Conservation (phyloP, 2,888 invertebrate genomes). For the Epistrophe eligans region DNA sequence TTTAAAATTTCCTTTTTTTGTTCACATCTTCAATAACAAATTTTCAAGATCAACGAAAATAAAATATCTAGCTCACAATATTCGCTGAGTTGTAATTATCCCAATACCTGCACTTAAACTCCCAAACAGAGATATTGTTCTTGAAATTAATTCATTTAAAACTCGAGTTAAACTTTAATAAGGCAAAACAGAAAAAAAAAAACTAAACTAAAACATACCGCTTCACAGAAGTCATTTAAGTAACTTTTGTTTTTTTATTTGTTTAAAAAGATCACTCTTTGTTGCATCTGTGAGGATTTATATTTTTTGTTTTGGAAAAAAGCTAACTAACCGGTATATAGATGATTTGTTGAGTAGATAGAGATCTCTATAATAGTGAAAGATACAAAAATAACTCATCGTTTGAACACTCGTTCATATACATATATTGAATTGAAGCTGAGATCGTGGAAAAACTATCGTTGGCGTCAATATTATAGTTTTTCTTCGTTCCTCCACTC, state of each 20-base stretch:
- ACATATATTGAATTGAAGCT: neutral
- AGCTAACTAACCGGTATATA: slow-evolving; percentile 46
- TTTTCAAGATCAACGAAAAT: neutral
- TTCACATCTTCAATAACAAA: slow-evolving; percentile 9
- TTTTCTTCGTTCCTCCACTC: slow-evolving; percentile 37
- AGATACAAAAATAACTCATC: slow-evolving; percentile 33
- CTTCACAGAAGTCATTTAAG: slow-evolving; percentile 1
- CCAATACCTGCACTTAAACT: slow-evolving; percentile 50
- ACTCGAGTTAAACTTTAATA: slow-evolving; percentile 19
- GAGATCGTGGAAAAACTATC: slow-evolving; percentile 18
- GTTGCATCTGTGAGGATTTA: slow-evolving; percentile 40
- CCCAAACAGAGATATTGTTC: slow-evolving; percentile 53
- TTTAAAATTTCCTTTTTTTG: neutral
- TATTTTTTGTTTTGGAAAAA: neutral
- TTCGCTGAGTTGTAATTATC: slow-evolving; percentile 28
- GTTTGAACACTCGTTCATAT: neutral
- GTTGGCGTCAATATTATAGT: neutral
- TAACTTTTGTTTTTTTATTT: slow-evolving; percentile 17
- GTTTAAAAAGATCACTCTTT: slow-evolving; percentile 36
- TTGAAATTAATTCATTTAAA: slow-evolving; percentile 24
- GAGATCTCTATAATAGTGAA: slow-evolving; percentile 8
- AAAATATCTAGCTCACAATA: slow-evolving; percentile 34
- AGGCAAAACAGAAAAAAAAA: slow-evolving; percentile 13
- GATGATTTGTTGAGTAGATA: slow-evolving; percentile 15
- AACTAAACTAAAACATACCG: neutral